Evolutionary conservation across 2,113 vertebrate genomes (phyloP), one percentile per base, ranked within the genome.

Genomic region (Ophiodon elongatus): DNA sequence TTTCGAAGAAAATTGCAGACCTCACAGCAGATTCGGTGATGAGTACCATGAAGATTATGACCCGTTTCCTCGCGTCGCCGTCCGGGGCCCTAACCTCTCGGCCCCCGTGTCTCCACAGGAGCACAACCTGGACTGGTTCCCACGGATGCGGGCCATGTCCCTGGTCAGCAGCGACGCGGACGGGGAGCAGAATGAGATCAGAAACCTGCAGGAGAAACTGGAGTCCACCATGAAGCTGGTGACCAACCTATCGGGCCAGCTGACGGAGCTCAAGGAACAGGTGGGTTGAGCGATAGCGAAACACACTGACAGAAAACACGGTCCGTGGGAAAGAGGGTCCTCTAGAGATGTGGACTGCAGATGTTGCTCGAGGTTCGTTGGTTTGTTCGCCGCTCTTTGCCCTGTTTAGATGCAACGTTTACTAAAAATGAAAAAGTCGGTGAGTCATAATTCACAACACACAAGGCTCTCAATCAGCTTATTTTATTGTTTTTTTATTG

Each of bases 221-320:
- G 98, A 99, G 91, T 98, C 97, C 83, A 98, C 98, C 88, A 99
- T 99, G 98, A 98, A 97, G 79, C 96, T 99, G 15, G 97, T 99
- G 82, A 96, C 95, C 68, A 98, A 98, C 82, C 97, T 99, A 29
- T 99, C 98, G 0, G 96, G 97, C 23, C 98, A 99, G 93, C 96
- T 99, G 47, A 98, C 96, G 0, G 98, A 99, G 92, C 94, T 99
- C 1, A 99, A 99, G 70, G 98, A 99, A 9, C 98, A 99, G 97
- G 98, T 99, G 77, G 91, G 91, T 86, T 15, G 0, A 23, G 9
- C 15, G 25, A 0, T 5, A 35, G 14, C 1, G 5, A 25, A 35
- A 27, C 2, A 27, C 2, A 4, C 15, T 17, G 37, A 56, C 14
- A n/a, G 7, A 45, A 73, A 76, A 50, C n/a, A 4, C 15, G 15